Base-by-base conservation (phyloP, 1,140 invertebrate species). In the Nomia melanderi region DNA sequence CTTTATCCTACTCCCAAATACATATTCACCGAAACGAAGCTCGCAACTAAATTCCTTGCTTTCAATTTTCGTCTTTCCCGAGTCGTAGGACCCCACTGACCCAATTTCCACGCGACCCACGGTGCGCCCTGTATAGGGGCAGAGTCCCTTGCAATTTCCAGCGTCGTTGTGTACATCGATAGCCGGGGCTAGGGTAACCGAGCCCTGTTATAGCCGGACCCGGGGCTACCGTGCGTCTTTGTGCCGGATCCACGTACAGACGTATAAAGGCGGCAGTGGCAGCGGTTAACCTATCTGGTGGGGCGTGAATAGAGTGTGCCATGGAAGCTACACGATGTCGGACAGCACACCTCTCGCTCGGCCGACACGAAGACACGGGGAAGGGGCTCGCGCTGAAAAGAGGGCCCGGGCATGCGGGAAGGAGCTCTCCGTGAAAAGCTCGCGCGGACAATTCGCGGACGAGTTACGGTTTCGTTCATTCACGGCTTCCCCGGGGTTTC, bases 291-390 rank as follows among this genome's bases (percentile, higher is more conserved):
- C 88, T 81, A 87, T 87, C 86, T 87, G 84, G 79, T 86, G 77
- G 83, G 88, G 89, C 78, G 88, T 88, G 87, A 90, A 90, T 90
- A 85, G 88, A 90, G 81, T 85, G 73, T 76, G 79, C 84, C 87
- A 85, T 86, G 70, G 78, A 78, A 72, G 74, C 77, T 88, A 87
- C 86, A 85, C 78, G 86, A 88, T 90, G 87, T 90, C 82, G 84
- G 81, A 88, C 82, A 88, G 65, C 78, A 60, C 65, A 60, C 65
- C 83, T 83, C 82, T 84, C 85, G 77, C 79, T 78, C 82, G 83
- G 73, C n/a, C 72, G 78, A 83, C 85, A 85, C 77, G 70, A 84
- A 83, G 83, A 86, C 82, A n/a, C n/a, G n/a, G 83, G 82, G 85
- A 85, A 77, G 84, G 77, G 67, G 53, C 39, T 25, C 14, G 59